Evolutionary conservation across 2,797 vertebrate genomes (phyloP).

Genomic region (Artibeus jamaicensis): DNA sequence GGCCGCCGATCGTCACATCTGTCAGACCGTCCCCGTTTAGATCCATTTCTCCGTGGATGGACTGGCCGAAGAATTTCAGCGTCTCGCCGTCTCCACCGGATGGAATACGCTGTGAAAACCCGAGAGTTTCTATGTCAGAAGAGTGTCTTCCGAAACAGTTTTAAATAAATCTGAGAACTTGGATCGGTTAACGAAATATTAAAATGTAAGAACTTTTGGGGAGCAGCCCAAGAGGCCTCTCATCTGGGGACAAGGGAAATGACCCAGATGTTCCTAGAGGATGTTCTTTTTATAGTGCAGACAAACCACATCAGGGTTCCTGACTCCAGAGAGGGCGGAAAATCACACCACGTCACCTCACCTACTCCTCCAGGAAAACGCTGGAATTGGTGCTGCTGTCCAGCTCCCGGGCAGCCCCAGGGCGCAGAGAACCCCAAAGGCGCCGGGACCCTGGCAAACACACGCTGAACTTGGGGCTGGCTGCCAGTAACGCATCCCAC

Average conservation of each 20-base stretch:
- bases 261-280: not conserved
- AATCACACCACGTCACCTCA: not conserved
- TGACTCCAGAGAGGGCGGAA: not conserved
- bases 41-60: conserved; percentile 97
- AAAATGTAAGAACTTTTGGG: not conserved
- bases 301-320: not conserved
- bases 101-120: conserved; percentile 89
- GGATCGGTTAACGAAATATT: not conserved
- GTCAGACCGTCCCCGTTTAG: conserved; percentile 94
- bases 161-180: not conserved
- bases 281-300: not conserved
- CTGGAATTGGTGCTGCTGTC: not conserved
- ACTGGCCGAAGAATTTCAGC: conserved; percentile 97
- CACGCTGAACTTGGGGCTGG: not conserved
- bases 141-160: not conserved
- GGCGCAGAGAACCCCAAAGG: not conserved
- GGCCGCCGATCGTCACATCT: conserved; percentile 96
- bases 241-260: not conserved
- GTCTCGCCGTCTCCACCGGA: conserved; percentile 93
- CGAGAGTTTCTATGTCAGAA: not conserved
- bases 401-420: not conserved
- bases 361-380: not conserved
- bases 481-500: not conserved
- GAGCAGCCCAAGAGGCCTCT: not conserved
- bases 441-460: not conserved